Evolutionary conservation across 2,797 vertebrate genomes (phyloP).

Genomic region (Eleutherodactylus coqui): DNA sequence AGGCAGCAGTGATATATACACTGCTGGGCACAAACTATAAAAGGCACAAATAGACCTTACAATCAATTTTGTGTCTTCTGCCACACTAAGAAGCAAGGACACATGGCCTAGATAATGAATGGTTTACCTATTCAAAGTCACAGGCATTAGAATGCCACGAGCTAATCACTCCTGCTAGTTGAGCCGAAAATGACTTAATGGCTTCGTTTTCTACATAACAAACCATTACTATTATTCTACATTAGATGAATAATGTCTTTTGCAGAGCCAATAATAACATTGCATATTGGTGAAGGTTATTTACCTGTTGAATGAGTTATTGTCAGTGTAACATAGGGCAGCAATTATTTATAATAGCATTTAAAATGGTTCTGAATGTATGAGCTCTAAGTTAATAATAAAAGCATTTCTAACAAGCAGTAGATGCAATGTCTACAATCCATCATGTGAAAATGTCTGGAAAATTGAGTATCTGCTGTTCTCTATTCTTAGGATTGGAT

Average conservation of each 20-base stretch:
- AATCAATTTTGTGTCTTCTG: constrained; percentile 25
- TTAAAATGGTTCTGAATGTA: not conserved
- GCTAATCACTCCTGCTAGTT: constrained; percentile 3
- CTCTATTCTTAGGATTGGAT: not conserved
- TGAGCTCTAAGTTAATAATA: not conserved
- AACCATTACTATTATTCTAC: constrained; percentile 7
- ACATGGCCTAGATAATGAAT: constrained; percentile 25
- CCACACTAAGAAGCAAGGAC: not conserved
- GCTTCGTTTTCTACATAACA: not conserved
- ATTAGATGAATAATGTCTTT: not conserved
- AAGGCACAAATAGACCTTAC: constrained; percentile 11
- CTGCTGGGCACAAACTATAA: not conserved
- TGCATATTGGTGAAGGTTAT: not conserved
- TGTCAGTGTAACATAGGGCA: not conserved
- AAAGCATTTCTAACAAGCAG: not conserved
- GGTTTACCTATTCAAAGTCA: constrained; percentile 30
- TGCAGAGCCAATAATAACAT: not conserved
- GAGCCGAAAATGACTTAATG: constrained; percentile 36
- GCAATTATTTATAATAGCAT: constrained; percentile 17
- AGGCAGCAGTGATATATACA: constrained; percentile 15
- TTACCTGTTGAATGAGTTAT: not conserved
- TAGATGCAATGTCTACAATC: not conserved
- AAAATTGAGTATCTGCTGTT: not conserved
- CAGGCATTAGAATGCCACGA: constrained; percentile 6
- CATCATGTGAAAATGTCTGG: not conserved